A percentile compares a stretch with the other conserved stretches of the same genome.
phyloP scores from a whole-genome alignment of 1,140 invertebrate genomes.

The Acyrthosiphon pisum region DNA sequence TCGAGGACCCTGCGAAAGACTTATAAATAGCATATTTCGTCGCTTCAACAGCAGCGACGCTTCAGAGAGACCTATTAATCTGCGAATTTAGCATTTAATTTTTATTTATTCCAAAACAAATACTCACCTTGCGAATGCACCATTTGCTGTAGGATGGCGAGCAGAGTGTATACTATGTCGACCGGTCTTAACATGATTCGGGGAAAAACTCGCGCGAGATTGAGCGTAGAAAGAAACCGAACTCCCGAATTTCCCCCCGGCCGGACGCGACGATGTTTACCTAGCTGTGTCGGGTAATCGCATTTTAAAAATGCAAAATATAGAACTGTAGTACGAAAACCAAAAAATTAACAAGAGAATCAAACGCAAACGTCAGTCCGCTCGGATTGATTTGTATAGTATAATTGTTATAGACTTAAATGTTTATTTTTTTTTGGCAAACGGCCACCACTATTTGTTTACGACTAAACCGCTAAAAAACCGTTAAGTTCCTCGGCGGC shows the following conservation, averaged over 20 bases:
- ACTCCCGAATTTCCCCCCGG: neutral
- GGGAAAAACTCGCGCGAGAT: neutral
- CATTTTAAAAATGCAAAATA: neutral
- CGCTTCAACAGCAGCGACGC: neutral
- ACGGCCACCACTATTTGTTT: conserved; percentile 42
- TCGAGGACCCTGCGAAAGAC: neutral
- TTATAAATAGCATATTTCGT: neutral
- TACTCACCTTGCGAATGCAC: conserved; percentile 35
- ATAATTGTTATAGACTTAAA: neutral
- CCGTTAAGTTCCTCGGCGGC: conserved; percentile 51
- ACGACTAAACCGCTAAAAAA: conserved; percentile 47
- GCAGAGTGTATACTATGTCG: conserved; percentile 12
- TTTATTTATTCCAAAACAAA: neutral
- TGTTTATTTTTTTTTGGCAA: neutral
- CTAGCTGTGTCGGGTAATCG: neutral
- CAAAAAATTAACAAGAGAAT: neutral
- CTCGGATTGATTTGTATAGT: neutral
- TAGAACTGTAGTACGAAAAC: neutral
- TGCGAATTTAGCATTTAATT: neutral
- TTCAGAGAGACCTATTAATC: no score
- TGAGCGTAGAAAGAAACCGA: neutral
- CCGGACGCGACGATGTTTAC: neutral
- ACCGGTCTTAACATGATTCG: conserved; percentile 32
- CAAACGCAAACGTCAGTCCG: neutral
- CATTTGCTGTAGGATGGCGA: conserved; percentile 40